Percentiles rank a stretch among this genome's conserved stretches.
Conservation (phyloP, 2,113 vertebrate species). For the Hyla sarda region DNA sequence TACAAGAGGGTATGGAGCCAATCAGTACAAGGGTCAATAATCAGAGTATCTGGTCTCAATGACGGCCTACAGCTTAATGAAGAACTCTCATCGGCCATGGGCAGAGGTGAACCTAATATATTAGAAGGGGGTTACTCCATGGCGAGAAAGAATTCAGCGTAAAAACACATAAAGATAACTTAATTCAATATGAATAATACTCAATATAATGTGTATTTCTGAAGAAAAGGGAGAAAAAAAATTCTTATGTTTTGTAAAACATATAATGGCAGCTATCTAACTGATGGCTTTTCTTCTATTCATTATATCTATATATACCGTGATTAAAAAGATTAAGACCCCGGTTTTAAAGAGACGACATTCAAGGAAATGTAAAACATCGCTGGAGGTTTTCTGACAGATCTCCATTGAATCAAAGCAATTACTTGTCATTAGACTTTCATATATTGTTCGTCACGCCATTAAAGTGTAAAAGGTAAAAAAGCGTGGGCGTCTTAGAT, state of each 20-base stretch:
- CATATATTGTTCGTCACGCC: conserved; percentile 30
- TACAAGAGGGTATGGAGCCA: too few relatives aligned
- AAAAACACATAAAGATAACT: not conserved
- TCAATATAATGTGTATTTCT: not conserved
- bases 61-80: not conserved
- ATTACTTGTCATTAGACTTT: conserved; percentile 46
- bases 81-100: not conserved
- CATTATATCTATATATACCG: not conserved
- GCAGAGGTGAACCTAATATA: too few relatives aligned
- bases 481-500: not conserved
- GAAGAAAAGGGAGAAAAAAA: not conserved
- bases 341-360: not conserved
- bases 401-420: not conserved
- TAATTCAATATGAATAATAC: not conserved
- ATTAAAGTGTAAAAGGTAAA: conserved; percentile 23
- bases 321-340: not conserved
- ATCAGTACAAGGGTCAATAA: too few relatives aligned
- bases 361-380: conserved; percentile 3
- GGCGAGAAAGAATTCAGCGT: not conserved
- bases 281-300: not conserved
- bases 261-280: not conserved
- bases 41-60: not conserved
- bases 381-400: conserved; percentile 13
- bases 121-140: not conserved
- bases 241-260: not conserved